phyloP scores from a whole-genome alignment of 1,140 invertebrate species.

The Drosophila setifemur region DNA sequence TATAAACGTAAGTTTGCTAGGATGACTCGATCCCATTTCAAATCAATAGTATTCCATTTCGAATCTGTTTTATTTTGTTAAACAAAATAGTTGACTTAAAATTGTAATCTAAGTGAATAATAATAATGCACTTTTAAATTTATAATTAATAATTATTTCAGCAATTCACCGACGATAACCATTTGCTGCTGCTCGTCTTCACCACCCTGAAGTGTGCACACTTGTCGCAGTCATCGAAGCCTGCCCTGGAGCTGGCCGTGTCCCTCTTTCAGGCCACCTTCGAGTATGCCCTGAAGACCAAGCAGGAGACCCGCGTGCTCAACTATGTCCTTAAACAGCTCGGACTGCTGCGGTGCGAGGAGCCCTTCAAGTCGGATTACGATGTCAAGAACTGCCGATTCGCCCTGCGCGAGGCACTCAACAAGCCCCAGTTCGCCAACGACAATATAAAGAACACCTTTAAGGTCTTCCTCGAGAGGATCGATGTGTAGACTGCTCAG shows the following conservation, averaged over 20 bases:
- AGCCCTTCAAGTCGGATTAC: slow-evolving; percentile 85
- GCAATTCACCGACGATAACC: slow-evolving; percentile 79
- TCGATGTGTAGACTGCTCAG: slow-evolving; percentile 56
- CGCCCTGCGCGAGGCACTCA: slow-evolving; percentile 84
- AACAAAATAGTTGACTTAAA: too few relatives aligned
- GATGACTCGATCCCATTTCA: too few relatives aligned
- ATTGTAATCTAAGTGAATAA: too few relatives aligned
- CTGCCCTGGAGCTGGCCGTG: slow-evolving; percentile 84
- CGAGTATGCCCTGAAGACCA: slow-evolving; percentile 83
- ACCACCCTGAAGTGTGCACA: slow-evolving; percentile 86
- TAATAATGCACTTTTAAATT: too few relatives aligned
- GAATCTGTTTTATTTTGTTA: not conserved
- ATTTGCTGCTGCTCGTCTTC: slow-evolving; percentile 83
- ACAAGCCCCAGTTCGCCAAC: slow-evolving; percentile 83
- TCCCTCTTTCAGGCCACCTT: slow-evolving; percentile 85
- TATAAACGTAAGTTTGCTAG: slow-evolving; percentile 73
- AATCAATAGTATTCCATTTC: not conserved
- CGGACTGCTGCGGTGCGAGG: slow-evolving; percentile 87
- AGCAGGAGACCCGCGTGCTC: slow-evolving; percentile 84
- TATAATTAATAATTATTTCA: slow-evolving; percentile 20
- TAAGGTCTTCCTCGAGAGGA: slow-evolving; percentile 84
- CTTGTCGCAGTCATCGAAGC: slow-evolving; percentile 83
- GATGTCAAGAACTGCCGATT: slow-evolving; percentile 85
- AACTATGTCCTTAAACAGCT: slow-evolving; percentile 87
- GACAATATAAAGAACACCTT: slow-evolving; percentile 84